Percentiles rank a stretch among this genome's conserved stretches.
Conservation (phyloP, 2,113 vertebrate genomes). For the Eupsittula cactorum region DNA sequence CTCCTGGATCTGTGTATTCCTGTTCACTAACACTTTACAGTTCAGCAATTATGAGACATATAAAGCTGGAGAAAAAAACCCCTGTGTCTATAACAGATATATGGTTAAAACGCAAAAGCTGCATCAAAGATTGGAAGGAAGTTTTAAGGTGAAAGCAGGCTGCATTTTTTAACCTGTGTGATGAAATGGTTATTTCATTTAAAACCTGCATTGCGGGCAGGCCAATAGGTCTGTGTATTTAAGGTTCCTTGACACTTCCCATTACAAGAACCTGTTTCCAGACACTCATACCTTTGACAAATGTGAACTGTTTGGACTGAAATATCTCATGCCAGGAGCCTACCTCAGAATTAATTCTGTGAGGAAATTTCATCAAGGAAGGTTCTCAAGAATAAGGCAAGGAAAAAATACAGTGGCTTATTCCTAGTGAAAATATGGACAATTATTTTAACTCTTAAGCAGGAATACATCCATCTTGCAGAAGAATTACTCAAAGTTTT, state of each 20-base stretch:
- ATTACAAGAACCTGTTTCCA: conserved; percentile 6
- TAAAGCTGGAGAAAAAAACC: background rate
- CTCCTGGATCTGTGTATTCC: background rate
- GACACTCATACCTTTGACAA: background rate
- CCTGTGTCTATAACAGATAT: background rate
- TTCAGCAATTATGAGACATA: background rate
- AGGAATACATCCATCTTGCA: background rate
- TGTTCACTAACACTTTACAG: background rate
- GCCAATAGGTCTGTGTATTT: background rate
- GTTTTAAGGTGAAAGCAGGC: background rate
- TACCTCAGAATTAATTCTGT: background rate
- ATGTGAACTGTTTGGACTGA: background rate
- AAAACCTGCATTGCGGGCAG: background rate
- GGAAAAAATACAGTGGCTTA: background rate
- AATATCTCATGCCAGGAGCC: background rate
- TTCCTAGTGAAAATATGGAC: background rate
- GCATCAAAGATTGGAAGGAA: background rate
- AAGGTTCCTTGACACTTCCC: conserved; percentile 25
- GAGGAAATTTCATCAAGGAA: background rate
- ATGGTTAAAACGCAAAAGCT: background rate
- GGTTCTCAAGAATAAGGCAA: background rate
- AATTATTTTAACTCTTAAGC: background rate
- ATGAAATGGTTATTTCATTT: conserved; percentile 3
- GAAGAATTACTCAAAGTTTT: background rate
- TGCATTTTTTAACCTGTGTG: background rate